Conservation (phyloP, 2,797 vertebrate genomes). For the Peromyscus nudipes region DNA sequence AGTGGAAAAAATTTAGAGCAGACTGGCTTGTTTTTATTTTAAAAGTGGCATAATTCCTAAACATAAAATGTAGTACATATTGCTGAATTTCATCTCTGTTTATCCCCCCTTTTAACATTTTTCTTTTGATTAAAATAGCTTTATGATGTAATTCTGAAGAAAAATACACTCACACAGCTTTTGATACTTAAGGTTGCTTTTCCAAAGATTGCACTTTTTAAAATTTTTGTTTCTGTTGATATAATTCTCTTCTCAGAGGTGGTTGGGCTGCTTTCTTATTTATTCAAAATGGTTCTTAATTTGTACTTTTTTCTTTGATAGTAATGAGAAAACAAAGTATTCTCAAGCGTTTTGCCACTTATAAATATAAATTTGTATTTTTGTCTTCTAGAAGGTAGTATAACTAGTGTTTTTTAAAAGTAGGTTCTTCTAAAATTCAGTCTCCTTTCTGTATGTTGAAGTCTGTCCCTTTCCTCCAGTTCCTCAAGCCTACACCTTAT, state of each 20-base stretch:
- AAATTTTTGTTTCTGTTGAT: constrained; percentile 40
- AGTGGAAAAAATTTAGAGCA: constrained; percentile 7
- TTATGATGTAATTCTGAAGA: constrained; percentile 57
- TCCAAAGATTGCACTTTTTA: constrained; percentile 48
- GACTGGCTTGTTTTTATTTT: constrained; percentile 55
- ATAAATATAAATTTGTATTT: constrained; percentile 66
- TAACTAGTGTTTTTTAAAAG: background rate
- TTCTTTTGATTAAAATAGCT: constrained; percentile 63
- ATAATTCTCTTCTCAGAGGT: constrained; percentile 50
- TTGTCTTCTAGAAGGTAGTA: constrained; percentile 46
- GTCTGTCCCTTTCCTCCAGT: background rate
- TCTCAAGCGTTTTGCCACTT: constrained; percentile 44
- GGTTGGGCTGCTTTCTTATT: constrained; percentile 42
- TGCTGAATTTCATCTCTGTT: constrained; percentile 59
- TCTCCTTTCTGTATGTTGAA: constrained; percentile 23
- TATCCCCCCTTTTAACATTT: background rate
- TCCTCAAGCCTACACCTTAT: background rate
- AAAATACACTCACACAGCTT: constrained; percentile 21
- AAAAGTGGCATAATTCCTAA: constrained; percentile 40
- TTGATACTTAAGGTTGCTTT: constrained; percentile 52
- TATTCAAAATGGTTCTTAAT: constrained; percentile 42
- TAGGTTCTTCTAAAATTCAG: constrained; percentile 21
- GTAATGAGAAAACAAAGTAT: constrained; percentile 44
- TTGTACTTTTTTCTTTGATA: background rate
- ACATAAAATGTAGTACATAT: constrained; percentile 34